Percentiles rank a stretch among this genome's conserved stretches.
These are phyloP conservation scores for Carettochelys insculpta DNA, from an alignment of 2,113 vertebrate genomes.

Conservation along the genomic window DNA sequence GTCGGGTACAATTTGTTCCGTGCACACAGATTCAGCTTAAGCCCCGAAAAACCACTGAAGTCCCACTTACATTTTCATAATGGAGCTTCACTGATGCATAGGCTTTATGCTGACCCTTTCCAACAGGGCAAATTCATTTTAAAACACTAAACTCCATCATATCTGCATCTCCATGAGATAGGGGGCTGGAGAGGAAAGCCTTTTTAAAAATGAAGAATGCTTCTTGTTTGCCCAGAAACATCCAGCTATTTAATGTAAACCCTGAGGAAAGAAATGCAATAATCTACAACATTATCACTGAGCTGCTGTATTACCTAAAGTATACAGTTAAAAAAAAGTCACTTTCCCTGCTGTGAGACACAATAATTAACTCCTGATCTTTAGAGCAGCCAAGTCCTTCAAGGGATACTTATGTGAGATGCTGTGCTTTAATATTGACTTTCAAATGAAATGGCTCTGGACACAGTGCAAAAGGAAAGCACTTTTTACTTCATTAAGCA, in stretches of 20 bases:
- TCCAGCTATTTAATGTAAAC: slow-evolving; percentile 31
- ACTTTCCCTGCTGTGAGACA: background rate
- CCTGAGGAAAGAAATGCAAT: slow-evolving; percentile 18
- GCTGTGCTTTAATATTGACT: background rate
- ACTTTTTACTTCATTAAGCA: slow-evolving; percentile 7
- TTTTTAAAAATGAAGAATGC: background rate
- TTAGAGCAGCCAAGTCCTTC: slow-evolving; percentile 32
- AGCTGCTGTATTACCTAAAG: slow-evolving; percentile 14
- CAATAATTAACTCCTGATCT: slow-evolving; percentile 33
- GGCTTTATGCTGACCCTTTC: background rate
- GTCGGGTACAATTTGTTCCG: background rate
- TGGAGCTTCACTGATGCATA: background rate
- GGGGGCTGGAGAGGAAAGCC: background rate
- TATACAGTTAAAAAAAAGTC: slow-evolving; percentile 29
- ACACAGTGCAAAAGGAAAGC: background rate
- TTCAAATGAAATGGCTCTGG: slow-evolving; percentile 17
- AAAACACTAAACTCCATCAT: background rate
- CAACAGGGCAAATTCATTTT: background rate
- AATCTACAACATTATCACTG: slow-evolving; percentile 13
- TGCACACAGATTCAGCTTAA: background rate
- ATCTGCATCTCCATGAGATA: background rate
- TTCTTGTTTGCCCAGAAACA: background rate
- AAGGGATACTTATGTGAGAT: slow-evolving; percentile 42
- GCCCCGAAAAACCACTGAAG: background rate
- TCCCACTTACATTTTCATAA: background rate